A percentile compares a stretch with the other conserved stretches of the same genome.
Evolutionary conservation across 53 echinoderm and acorn worm species (phyloP).

Genomic region (Stichopus horrens): DNA sequence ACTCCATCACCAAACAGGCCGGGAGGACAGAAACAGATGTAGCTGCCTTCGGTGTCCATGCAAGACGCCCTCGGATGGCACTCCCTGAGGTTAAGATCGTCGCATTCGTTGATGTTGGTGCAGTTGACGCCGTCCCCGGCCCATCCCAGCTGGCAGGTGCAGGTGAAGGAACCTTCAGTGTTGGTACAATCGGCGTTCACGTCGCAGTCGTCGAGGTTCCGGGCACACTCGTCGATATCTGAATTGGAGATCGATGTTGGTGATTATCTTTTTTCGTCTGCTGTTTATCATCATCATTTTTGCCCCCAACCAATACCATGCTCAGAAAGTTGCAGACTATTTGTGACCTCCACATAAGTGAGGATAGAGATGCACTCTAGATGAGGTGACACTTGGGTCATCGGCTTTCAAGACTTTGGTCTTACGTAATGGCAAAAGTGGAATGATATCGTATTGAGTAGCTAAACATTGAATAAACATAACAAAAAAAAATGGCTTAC

Average conservation of each 20-base stretch:
- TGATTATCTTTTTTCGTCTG: too few relatives aligned
- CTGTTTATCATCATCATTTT: too few relatives aligned
- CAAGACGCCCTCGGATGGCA: constrained; percentile 76
- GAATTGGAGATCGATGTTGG: not conserved
- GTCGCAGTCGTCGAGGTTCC: constrained; percentile 67
- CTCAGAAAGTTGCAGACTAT: too few relatives aligned
- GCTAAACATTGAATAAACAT: too few relatives aligned
- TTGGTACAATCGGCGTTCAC: constrained; percentile 62
- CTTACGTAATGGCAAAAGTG: too few relatives aligned
- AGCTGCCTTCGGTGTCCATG: constrained; percentile 70
- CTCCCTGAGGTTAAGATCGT: constrained; percentile 24
- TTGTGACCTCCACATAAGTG: too few relatives aligned
- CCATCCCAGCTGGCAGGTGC: constrained; percentile 68
- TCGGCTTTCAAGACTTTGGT: too few relatives aligned
- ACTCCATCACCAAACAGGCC: constrained; percentile 77
- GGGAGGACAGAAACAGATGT: constrained; percentile 60
- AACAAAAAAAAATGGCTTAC: too few relatives aligned
- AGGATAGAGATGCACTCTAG: too few relatives aligned
- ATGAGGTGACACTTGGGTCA: too few relatives aligned
- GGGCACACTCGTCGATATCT: constrained; percentile 81
- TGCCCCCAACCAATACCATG: too few relatives aligned
- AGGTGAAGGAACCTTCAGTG: constrained; percentile 63
- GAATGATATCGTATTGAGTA: too few relatives aligned
- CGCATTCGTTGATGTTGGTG: constrained; percentile 74
- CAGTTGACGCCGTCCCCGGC: constrained; percentile 65